Percentiles rank a stretch among this genome's conserved stretches.
These are phyloP conservation scores for Corythoichthys haematopterus DNA, from an alignment of 2,113 vertebrate genomes.

Conservation along the genomic window DNA sequence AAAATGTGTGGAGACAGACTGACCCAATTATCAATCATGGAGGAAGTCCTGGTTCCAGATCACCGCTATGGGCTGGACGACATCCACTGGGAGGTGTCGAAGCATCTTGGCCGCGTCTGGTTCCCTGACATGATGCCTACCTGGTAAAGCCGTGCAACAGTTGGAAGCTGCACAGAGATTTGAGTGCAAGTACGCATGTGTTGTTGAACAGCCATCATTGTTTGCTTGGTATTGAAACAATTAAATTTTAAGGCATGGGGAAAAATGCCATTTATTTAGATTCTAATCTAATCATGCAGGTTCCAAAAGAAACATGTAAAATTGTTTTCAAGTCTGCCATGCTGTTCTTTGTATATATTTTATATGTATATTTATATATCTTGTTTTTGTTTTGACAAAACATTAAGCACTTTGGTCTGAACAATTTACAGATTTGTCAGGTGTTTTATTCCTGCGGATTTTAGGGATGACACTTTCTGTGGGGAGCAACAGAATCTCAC, in stretches of 20 bases:
- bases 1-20: slow-evolving; percentile 93
- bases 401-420: slow-evolving; percentile 27
- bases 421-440: slow-evolving; percentile 9
- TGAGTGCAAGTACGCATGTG: not conserved
- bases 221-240: not conserved
- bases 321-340: slow-evolving; percentile 8
- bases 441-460: not conserved
- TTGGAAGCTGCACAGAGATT: not conserved
- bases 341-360: slow-evolving; percentile 5
- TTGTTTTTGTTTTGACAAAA: slow-evolving; percentile 9
- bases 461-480: not conserved
- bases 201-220: not conserved
- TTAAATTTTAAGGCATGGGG: not conserved
- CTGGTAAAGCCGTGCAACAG: slow-evolving; percentile 72
- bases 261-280: slow-evolving; percentile 3
- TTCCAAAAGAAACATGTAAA: not conserved
- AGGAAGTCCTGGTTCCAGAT: slow-evolving; percentile 94
- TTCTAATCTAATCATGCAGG: not conserved
- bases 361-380: slow-evolving; percentile 31
- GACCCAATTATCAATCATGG: slow-evolving; percentile 94
- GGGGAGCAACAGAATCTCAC: not conserved
- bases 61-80: slow-evolving; percentile 90
- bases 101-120: slow-evolving; percentile 93
- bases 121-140: slow-evolving; percentile 99
- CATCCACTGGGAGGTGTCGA: slow-evolving; percentile 97